A percentile compares a stretch with the other conserved stretches of the same genome.
Conservation (phyloP, 2,797 vertebrate genomes). For the Luscinia luscinia region DNA sequence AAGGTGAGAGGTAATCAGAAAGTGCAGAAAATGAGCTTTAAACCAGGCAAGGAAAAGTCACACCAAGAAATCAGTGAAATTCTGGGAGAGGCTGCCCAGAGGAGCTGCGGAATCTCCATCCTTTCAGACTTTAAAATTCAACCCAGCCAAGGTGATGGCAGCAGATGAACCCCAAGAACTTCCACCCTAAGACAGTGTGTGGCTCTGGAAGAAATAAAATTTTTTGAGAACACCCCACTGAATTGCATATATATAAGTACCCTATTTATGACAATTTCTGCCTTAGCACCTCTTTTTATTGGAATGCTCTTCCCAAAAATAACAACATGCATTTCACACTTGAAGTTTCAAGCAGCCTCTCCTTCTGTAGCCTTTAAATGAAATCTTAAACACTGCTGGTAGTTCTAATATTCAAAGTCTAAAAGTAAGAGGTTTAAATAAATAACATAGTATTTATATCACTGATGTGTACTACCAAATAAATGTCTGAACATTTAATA, state of each 20-base stretch:
- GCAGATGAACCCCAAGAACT: not conserved
- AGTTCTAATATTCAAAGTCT: not conserved
- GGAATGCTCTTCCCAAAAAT: not conserved
- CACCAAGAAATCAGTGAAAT: not conserved
- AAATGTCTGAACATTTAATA: not conserved
- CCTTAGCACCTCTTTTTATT: not conserved
- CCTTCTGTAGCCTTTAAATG: not conserved
- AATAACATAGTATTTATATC: not conserved
- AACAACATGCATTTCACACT: conserved; percentile 6
- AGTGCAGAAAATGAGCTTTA: not conserved
- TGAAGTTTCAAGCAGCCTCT: not conserved
- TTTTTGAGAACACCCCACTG: not conserved
- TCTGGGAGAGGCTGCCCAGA: not conserved
- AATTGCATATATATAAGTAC: not conserved
- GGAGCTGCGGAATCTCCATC: not conserved
- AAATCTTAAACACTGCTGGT: not conserved
- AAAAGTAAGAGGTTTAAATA: not conserved
- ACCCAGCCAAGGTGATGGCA: not conserved
- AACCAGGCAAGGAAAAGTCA: not conserved
- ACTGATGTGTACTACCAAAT: not conserved
- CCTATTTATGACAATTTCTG: not conserved
- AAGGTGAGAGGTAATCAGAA: not conserved
- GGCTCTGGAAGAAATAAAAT: not conserved
- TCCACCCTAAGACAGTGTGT: not conserved
- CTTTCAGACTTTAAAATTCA: not conserved